phyloP scores from a whole-genome alignment of 2,113 vertebrate genomes.

The Aldabrachelys gigantea region DNA sequence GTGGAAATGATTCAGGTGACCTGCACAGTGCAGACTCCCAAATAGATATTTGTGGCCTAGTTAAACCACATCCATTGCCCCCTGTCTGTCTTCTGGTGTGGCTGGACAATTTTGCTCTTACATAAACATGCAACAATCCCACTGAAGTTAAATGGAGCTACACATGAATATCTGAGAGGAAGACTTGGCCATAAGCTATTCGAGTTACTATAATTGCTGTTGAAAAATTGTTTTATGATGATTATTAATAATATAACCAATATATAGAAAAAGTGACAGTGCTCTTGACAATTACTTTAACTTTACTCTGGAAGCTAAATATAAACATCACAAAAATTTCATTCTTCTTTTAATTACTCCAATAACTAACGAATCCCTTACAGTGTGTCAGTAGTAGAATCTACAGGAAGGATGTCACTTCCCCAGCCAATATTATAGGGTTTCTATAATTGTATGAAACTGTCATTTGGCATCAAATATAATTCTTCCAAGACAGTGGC shows the following conservation, averaged over 20 bases:
- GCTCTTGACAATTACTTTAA: conserved; percentile 2
- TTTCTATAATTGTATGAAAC: background rate
- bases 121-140: background rate
- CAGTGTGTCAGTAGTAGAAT: background rate
- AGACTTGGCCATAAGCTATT: background rate
- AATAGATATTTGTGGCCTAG: background rate
- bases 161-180: background rate
- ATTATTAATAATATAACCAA: background rate
- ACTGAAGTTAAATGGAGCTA: background rate
- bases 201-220: background rate
- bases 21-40: background rate
- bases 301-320: conserved; percentile 12
- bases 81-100: background rate
- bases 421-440: background rate
- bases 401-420: conserved; percentile 10
- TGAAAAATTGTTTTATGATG: background rate
- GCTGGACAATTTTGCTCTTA: background rate
- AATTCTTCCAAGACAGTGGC: background rate
- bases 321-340: background rate
- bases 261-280: background rate
- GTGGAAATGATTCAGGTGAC: background rate
- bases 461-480: background rate
- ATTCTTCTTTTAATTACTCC: conserved; percentile 12
- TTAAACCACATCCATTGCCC: background rate
- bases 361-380: background rate